These are phyloP conservation scores for Agonum fuliginosum DNA, from an alignment of 2,888 invertebrate genomes.

Conservation along the genomic window DNA sequence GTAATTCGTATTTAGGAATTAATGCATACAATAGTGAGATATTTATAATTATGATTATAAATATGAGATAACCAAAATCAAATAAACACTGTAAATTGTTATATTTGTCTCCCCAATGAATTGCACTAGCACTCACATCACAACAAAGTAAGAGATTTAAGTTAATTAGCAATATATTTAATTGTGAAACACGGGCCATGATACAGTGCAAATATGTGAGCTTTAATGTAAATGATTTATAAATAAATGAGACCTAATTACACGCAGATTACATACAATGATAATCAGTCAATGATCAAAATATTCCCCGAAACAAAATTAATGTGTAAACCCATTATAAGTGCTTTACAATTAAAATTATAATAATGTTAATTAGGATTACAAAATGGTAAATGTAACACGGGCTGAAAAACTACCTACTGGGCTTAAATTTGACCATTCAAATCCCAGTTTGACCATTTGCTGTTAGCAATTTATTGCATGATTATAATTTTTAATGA, in stretches of 20 bases:
- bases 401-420: neutral
- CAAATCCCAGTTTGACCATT: no score
- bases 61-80: neutral
- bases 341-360: conserved; percentile 19
- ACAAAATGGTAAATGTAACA: neutral
- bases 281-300: conserved; percentile 35
- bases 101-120: conserved; percentile 27
- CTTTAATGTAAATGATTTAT: conserved; percentile 28
- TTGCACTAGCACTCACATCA: neutral
- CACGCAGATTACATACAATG: conserved; percentile 9
- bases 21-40: neutral
- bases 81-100: neutral
- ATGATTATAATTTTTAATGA: no score
- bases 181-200: neutral
- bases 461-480: no score
- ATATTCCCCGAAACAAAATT: conserved; percentile 15
- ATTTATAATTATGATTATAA: conserved; percentile 15
- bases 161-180: conserved; percentile 41
- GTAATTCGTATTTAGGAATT: neutral
- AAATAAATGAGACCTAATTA: conserved; percentile 37
- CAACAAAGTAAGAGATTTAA: conserved; percentile 13
- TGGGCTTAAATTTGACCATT: neutral
- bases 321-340: conserved; percentile 22
- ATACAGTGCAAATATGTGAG: neutral
- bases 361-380: conserved; percentile 31